These are phyloP conservation scores for Rugalucina vietnamica DNA, from an alignment of 2,888 invertebrate species.

Conservation along the genomic window DNA sequence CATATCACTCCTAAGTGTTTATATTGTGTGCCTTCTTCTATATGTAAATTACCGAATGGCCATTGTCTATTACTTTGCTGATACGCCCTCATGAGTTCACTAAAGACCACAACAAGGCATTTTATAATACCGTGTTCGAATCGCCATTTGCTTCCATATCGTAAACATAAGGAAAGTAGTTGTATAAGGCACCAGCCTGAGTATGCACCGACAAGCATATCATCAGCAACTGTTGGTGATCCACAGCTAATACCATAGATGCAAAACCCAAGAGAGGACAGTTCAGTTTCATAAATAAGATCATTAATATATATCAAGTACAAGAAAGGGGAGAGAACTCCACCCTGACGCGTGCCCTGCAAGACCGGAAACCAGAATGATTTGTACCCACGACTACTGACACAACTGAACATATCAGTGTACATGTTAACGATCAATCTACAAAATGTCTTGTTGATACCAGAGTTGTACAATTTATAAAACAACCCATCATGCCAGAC, in stretches of 20 bases:
- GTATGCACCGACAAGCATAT: conserved; percentile 15
- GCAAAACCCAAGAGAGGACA: conserved; percentile 1
- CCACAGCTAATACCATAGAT: neutral
- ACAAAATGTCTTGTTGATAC: neutral
- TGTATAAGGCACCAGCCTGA: neutral
- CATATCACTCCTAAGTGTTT: neutral
- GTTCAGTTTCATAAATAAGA: neutral
- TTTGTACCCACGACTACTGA: neutral
- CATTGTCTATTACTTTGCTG: neutral
- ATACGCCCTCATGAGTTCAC: neutral
- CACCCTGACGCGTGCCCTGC: conserved; percentile 33
- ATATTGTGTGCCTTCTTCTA: neutral
- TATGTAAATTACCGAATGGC: neutral
- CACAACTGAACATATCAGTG: neutral
- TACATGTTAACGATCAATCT: neutral
- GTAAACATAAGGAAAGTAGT: neutral
- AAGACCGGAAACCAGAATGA: conserved; percentile 12
- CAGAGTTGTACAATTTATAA: conserved; percentile 7
- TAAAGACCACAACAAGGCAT: conserved; percentile 4
- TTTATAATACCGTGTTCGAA: neutral
- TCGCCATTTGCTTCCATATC: conserved; percentile 3
- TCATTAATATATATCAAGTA: conserved; percentile 15
- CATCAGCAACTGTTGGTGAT: conserved; percentile 28
- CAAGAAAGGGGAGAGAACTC: conserved; percentile 21
- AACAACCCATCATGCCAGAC: conserved; percentile 34